phyloP scores from a whole-genome alignment of 2,888 invertebrate species.

The Amaurobius ferox region DNA sequence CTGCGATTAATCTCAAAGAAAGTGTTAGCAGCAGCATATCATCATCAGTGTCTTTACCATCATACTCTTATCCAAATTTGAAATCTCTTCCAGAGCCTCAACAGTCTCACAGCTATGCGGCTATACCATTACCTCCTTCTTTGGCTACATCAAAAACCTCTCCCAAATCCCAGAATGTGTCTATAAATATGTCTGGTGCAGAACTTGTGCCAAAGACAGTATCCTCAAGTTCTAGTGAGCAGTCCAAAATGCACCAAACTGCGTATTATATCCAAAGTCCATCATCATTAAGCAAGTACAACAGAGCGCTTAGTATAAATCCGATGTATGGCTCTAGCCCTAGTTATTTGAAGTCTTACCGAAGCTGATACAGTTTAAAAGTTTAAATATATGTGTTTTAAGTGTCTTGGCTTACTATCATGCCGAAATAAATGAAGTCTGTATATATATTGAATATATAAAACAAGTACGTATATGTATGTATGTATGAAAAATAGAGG shows the following conservation, averaged over 20 bases:
- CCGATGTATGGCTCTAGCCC: conserved; percentile 31
- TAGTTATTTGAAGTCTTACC: conserved; percentile 36
- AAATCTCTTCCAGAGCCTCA: conserved; percentile 12
- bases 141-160: conserved; percentile 25
- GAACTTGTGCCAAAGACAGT: conserved; percentile 23
- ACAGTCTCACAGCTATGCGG: conserved; percentile 32
- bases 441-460: too few relatives aligned
- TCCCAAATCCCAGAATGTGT: conserved; percentile 21
- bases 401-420: too few relatives aligned
- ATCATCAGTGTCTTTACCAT: conserved; percentile 5
- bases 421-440: too few relatives aligned
- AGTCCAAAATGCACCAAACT: conserved; percentile 5
- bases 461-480: too few relatives aligned
- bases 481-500: too few relatives aligned
- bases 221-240: not conserved
- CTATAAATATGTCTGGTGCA: conserved; percentile 46
- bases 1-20: not conserved
- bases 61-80: conserved; percentile 17
- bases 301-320: conserved; percentile 58
- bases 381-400: too few relatives aligned
- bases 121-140: conserved; percentile 57
- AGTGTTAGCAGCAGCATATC: not conserved
- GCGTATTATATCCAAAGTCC: conserved; percentile 32
- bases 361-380: conserved; percentile 31
- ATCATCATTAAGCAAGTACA: conserved; percentile 44